Base-by-base conservation (phyloP, 2,888 invertebrate genomes). In the Ornithoptera priamus region DNA sequence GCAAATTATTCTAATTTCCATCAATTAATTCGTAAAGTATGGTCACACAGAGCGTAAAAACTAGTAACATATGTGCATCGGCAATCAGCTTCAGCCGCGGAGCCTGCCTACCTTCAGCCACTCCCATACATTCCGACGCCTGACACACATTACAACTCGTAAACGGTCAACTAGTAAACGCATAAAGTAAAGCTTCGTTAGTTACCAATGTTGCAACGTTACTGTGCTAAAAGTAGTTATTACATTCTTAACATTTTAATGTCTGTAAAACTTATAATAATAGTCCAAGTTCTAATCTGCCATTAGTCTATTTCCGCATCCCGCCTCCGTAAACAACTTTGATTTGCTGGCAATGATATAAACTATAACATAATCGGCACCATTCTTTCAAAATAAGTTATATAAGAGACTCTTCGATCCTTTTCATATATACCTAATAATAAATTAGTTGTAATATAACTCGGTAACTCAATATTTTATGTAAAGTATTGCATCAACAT, bases 111-210 rank as follows among this genome's bases (percentile, higher is more conserved):
- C 66, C 68, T 69, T 58, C 67, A 72, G 75, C 82, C 88, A 81
- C 89, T 86, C 88, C 88, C 83, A 84, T 80, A 81, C 88, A 88
- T 88, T 86, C 87, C 87, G 74, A 77, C 75, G 72, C 67, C 75
- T 81, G 82, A 83, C 86, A 84, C 75, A 85, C 84, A 83, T 85
- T 80, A 73, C 75, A 74, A 79, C 72, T 75, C 74, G 73, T 71
- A 72, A 73, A 70, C 22, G 58, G 62, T 59, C 53, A 20, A 24
- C 60, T 5, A 22, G 59, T 42, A 53, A n/a, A 53, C 15, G 53
- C 7, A 60, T 6, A 64, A 30, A 68, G 62, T 50, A 58, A 68
- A 30, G 20, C 20, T 68, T 62, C 50, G 20, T 50, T 63, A 58
- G 42, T 68, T 30, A 62, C 46, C 36, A 57, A n/a, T 68, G 46